These are phyloP conservation scores for Scomberomorus guttatus DNA, from an alignment of 2,797 vertebrate species.

Conservation along the genomic window DNA sequence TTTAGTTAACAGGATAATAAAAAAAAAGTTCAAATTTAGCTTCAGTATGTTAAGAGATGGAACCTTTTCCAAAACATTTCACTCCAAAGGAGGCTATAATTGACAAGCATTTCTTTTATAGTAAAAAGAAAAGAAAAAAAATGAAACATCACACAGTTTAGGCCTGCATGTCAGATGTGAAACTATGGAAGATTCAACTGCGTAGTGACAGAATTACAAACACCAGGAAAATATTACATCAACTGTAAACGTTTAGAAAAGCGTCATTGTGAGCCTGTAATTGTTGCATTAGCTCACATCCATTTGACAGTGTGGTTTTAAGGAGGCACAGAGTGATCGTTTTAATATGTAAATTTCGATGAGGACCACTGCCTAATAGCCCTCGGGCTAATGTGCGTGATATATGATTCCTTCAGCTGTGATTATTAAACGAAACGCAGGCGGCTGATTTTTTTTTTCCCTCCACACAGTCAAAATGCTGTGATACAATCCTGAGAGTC, in stretches of 20 bases:
- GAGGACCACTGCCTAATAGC: conserved; percentile 79
- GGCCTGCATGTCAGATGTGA: neutral
- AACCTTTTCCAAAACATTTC: neutral
- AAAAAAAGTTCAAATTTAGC: neutral
- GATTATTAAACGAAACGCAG: conserved; percentile 84
- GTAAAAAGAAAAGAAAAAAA: neutral
- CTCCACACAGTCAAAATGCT: conserved; percentile 33
- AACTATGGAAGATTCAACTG: conserved; percentile 11
- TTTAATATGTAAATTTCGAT: conserved; percentile 84
- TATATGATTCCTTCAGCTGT: conserved; percentile 83
- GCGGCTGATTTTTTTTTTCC: conserved; percentile 38
- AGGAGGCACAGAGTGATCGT: conserved; percentile 70
- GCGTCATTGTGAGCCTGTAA: conserved; percentile 54
- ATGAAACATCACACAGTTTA: neutral
- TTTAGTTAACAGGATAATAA: neutral
- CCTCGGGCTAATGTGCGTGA: conserved; percentile 82
- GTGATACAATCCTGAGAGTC: conserved; percentile 20
- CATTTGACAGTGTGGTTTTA: conserved; percentile 60
- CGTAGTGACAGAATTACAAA: conserved; percentile 53
- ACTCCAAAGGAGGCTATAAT: neutral
- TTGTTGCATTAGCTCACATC: conserved; percentile 70
- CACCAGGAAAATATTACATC: conserved; percentile 51
- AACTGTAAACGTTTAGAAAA: conserved; percentile 46
- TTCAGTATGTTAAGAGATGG: neutral
- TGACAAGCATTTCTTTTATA: neutral